Conservation (phyloP, 2,113 vertebrate species). For the Daboia siamensis region DNA sequence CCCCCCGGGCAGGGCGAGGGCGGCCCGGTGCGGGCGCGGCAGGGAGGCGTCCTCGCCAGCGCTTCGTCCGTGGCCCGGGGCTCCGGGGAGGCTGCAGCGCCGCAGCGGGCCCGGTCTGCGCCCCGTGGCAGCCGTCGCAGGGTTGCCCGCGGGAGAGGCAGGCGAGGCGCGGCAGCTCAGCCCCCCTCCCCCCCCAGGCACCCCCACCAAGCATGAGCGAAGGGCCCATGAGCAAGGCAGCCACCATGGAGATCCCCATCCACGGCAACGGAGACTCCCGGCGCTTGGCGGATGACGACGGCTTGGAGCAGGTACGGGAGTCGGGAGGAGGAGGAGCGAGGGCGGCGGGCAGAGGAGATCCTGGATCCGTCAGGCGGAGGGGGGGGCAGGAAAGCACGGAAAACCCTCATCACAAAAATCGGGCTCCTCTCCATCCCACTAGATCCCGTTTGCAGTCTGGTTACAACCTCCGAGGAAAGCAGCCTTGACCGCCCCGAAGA, state of each 20-base stretch:
- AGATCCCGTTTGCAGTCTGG: neutral
- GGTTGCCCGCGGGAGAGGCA: neutral
- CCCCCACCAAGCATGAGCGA: conserved; percentile 81
- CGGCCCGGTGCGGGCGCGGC: neutral
- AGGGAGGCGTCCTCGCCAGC: neutral
- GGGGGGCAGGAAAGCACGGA: neutral
- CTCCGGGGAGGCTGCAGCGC: neutral
- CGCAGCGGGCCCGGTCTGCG: neutral
- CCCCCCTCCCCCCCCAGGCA: conserved; percentile 31
- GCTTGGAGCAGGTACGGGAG: conserved; percentile 86
- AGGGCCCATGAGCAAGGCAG: conserved; percentile 91
- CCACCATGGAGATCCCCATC: conserved; percentile 98
- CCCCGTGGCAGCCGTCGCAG: neutral
- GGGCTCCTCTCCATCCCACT: accelerated
- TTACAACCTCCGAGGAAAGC: neutral
- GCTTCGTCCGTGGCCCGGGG: too few species aligned
- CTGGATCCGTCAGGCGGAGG: neutral
- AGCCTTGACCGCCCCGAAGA: neutral
- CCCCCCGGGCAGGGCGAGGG: too few species aligned
- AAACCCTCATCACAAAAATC: too few species aligned
- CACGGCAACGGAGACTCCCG: conserved; percentile 89
- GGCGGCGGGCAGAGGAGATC: neutral
- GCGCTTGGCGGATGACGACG: conserved; percentile 85
- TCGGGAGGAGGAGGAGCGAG: accelerated
- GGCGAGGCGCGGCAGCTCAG: neutral